Conservation (phyloP, 2,797 vertebrate genomes). For the Cheirogaleus major region DNA sequence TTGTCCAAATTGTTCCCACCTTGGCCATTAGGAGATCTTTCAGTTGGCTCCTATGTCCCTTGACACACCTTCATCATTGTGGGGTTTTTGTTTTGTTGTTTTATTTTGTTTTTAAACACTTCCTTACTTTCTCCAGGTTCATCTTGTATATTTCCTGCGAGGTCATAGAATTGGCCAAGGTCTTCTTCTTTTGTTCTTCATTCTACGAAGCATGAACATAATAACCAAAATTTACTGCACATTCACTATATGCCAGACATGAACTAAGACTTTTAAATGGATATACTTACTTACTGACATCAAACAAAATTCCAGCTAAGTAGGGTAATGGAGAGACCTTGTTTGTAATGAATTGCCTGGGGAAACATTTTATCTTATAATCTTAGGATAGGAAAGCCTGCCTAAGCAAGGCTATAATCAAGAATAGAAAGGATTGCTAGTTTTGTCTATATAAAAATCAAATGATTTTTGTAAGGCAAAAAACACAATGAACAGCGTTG, state of each 20-base stretch:
- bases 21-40: neutral
- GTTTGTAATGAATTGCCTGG: neutral
- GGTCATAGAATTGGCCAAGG: neutral
- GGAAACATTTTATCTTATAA: neutral
- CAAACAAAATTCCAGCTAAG: neutral
- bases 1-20: neutral
- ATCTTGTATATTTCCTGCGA: neutral
- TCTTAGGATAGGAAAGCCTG: neutral
- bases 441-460: neutral
- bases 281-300: neutral
- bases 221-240: neutral
- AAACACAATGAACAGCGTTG: neutral
- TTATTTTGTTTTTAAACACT: neutral
- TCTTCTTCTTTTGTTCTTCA: neutral
- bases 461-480: neutral
- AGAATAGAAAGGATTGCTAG: neutral
- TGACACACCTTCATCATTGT: neutral
- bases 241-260: neutral
- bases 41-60: neutral
- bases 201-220: neutral
- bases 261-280: neutral
- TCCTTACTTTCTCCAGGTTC: neutral
- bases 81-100: neutral
- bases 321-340: neutral
- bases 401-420: neutral